Conservation (phyloP, 2,113 vertebrate species). For the Hoplias malabaricus region DNA sequence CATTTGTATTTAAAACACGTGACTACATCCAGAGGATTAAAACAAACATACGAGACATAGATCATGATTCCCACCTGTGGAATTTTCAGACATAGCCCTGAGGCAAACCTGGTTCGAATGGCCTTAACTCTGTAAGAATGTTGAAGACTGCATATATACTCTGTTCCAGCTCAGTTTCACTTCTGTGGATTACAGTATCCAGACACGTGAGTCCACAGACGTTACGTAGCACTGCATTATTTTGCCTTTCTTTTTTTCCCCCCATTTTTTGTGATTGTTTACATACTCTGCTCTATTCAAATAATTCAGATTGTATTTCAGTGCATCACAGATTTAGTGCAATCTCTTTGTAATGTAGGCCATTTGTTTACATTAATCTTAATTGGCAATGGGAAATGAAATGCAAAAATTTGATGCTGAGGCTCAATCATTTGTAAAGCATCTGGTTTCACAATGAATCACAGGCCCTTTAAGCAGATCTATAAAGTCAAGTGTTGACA, state of each 20-base stretch:
- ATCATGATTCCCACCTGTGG: not conserved
- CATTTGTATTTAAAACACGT: not conserved
- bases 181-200: not conserved
- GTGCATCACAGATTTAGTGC: slow-evolving; percentile 23
- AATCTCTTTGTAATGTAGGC: not conserved
- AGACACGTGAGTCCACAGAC: not conserved
- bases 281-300: too few relatives aligned
- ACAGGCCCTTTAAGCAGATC: not conserved
- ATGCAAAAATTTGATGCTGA: not conserved
- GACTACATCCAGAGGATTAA: too few relatives aligned
- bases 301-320: not conserved
- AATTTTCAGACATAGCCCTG: too few relatives aligned
- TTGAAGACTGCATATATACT: too few relatives aligned
- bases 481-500: not conserved
- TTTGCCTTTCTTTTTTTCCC: not conserved
- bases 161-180: too few relatives aligned
- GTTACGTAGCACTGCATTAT: not conserved
- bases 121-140: too few relatives aligned
- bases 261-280: not conserved
- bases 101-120: too few relatives aligned
- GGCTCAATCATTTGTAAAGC: not conserved
- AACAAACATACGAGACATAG: too few relatives aligned
- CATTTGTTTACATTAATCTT: not conserved
- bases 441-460: not conserved
- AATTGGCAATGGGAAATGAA: not conserved